These are phyloP conservation scores for Drosophila parabipectinata DNA, from an alignment of 1,140 invertebrate genomes.

Conservation along the genomic window DNA sequence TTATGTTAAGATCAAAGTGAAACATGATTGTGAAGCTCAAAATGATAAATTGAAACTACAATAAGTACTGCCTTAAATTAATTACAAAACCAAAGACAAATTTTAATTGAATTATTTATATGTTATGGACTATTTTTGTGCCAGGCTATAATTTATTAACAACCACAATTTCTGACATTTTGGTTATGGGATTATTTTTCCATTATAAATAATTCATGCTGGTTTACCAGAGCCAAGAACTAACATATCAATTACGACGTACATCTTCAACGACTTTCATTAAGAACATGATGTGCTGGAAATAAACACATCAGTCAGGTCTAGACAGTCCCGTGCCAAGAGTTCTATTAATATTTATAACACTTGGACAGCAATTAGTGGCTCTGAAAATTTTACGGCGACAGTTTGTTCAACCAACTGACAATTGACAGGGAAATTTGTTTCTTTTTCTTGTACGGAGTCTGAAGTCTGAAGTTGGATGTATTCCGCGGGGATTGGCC, in stretches of 20 bases:
- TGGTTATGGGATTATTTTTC: constrained; percentile 5
- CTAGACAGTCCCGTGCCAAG: constrained; percentile 12
- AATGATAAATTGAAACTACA: neutral
- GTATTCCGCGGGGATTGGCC: constrained; percentile 6
- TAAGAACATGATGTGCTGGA: constrained; percentile 17
- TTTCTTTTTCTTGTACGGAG: constrained; percentile 7
- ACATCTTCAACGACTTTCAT: constrained; percentile 17
- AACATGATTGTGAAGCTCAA: neutral
- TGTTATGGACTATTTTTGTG: neutral
- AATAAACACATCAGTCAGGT: constrained; percentile 7
- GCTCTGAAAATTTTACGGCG: constrained; percentile 31
- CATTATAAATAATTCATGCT: constrained; percentile 17
- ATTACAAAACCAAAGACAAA: neutral
- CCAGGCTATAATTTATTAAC: neutral
- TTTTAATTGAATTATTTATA: neutral
- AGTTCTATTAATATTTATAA: constrained; percentile 42
- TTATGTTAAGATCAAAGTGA: neutral
- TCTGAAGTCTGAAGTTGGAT: constrained; percentile 20
- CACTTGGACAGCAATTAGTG: constrained; percentile 31
- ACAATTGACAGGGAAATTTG: constrained; percentile 25
- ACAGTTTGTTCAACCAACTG: neutral
- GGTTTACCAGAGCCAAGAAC: neutral
- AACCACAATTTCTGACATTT: neutral
- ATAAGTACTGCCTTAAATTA: neutral
- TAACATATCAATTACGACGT: constrained; percentile 4